A percentile compares a stretch with the other conserved stretches of the same genome.
These are phyloP conservation scores for Sinella curviseta DNA, from an alignment of 1,140 invertebrate genomes.

Conservation along the genomic window DNA sequence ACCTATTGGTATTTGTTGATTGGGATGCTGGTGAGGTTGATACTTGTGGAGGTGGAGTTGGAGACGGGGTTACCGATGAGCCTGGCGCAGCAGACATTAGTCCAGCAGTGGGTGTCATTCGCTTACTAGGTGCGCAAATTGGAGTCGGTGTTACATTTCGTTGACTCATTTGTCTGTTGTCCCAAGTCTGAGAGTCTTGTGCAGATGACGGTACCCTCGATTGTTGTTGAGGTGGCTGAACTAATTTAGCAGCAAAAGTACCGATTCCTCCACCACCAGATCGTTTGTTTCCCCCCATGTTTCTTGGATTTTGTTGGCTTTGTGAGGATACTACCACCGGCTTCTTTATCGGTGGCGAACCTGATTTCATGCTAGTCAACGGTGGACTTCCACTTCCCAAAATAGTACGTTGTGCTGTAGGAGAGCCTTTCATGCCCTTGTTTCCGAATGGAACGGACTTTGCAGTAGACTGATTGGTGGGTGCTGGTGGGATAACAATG, in stretches of 20 bases:
- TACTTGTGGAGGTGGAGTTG: constrained; percentile 25
- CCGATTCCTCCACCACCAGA: background rate
- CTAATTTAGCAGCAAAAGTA: constrained; percentile 41
- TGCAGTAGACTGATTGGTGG: constrained; percentile 48
- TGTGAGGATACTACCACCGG: constrained; percentile 24
- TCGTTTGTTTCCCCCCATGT: constrained; percentile 35
- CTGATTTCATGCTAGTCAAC: constrained; percentile 21
- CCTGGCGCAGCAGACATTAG: background rate
- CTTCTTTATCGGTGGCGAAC: constrained; percentile 41
- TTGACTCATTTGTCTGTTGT: constrained; percentile 1
- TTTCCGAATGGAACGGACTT: constrained; percentile 48
- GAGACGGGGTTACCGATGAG: background rate
- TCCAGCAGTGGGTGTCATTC: background rate
- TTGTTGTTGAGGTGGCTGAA: constrained; percentile 32
- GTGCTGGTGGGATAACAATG: constrained; percentile 25
- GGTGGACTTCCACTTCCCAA: constrained; percentile 33
- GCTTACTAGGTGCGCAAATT: background rate
- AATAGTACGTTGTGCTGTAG: constrained; percentile 6
- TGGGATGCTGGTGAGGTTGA: constrained; percentile 20
- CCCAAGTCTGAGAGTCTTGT: background rate
- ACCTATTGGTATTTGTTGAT: background rate
- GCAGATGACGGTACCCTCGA: background rate
- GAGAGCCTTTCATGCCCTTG: constrained; percentile 33
- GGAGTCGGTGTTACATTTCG: background rate
- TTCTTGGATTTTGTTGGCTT: constrained; percentile 3